phyloP scores from a whole-genome alignment of 1,140 invertebrate species.

The Pogonognathellus flavescens region DNA sequence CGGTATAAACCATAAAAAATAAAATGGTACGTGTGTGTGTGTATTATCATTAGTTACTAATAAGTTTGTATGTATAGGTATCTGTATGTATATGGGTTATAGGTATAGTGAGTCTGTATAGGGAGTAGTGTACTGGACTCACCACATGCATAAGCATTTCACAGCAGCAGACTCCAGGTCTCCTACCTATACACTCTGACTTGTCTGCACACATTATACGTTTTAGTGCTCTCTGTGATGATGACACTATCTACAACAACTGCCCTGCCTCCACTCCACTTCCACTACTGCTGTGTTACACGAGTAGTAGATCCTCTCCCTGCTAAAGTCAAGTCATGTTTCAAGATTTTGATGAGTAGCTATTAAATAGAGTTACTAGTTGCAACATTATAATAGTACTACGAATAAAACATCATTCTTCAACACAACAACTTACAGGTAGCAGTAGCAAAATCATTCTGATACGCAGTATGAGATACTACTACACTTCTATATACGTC shows the following conservation, averaged over 20 bases:
- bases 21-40: no score
- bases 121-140: no score
- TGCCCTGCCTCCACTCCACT: not conserved
- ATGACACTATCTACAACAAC: not conserved
- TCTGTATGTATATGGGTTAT: no score
- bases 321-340: not conserved
- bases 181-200: no score
- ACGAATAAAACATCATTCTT: not conserved
- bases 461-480: not conserved
- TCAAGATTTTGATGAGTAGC: conserved; percentile 34
- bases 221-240: conserved; percentile 15
- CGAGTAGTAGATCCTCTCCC: not conserved
- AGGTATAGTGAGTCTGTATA: no score
- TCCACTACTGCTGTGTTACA: conserved; percentile 33
- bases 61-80: no score
- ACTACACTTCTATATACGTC: not conserved
- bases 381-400: not conserved
- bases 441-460: not conserved
- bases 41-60: no score
- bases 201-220: not conserved
- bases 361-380: conserved; percentile 21
- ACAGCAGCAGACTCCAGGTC: no score
- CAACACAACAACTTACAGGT: not conserved
- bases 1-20: no score
- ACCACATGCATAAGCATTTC: no score